phyloP scores from a whole-genome alignment of 2,113 vertebrate genomes.

The Anhinga anhinga region DNA sequence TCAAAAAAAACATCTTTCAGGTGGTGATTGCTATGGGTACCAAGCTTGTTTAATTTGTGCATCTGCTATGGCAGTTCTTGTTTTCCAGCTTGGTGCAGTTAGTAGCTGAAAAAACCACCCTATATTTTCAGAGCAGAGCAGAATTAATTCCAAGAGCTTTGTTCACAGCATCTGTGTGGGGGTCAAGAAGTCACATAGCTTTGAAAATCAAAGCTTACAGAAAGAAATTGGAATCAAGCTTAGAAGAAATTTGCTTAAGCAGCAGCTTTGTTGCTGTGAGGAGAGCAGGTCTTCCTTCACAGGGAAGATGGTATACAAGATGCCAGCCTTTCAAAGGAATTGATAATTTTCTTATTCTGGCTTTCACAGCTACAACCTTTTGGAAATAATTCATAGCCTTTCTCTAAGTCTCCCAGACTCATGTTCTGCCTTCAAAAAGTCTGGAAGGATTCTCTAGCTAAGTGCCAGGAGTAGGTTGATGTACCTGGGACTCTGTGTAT shows the following conservation, averaged over 20 bases:
- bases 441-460: neutral
- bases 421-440: neutral
- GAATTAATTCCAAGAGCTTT: slow-evolving; percentile 43
- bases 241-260: neutral
- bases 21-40: neutral
- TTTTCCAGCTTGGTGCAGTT: neutral
- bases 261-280: neutral
- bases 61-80: neutral
- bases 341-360: neutral
- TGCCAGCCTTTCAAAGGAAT: neutral
- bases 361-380: neutral
- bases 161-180: slow-evolving; percentile 3
- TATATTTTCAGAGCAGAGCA: neutral
- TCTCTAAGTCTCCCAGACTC: neutral
- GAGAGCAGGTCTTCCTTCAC: neutral
- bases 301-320: neutral
- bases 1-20: neutral
- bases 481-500: no score
- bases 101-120: neutral
- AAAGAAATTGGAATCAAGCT: neutral
- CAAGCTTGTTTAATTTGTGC: neutral
- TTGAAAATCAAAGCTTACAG: neutral
- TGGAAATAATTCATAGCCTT: neutral
- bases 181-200: neutral
- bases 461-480: neutral